phyloP scores from a whole-genome alignment of 2,797 vertebrate genomes.

The Lateolabrax maculatus region DNA sequence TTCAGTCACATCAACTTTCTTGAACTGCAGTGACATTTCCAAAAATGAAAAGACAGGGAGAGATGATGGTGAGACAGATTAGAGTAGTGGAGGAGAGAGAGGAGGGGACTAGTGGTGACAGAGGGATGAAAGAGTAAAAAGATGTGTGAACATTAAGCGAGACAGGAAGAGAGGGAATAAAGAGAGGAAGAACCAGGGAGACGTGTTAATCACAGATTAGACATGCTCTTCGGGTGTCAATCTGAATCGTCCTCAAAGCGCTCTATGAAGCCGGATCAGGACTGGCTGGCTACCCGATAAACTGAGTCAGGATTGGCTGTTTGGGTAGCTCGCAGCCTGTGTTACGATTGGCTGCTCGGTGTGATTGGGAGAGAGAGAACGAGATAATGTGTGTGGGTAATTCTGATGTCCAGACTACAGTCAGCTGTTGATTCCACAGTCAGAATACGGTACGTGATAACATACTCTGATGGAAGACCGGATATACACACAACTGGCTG shows the following conservation, averaged over 20 bases:
- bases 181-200: constrained; percentile 29
- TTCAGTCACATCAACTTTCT: background rate
- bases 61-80: constrained; percentile 13
- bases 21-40: background rate
- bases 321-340: background rate
- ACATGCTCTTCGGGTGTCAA: constrained; percentile 50
- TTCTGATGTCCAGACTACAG: constrained; percentile 48
- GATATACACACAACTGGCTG: constrained; percentile 23
- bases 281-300: constrained; percentile 41
- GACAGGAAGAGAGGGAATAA: constrained; percentile 32
- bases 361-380: constrained; percentile 28
- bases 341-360: constrained; percentile 35
- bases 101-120: constrained; percentile 7
- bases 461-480: constrained; percentile 27
- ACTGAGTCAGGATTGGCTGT: constrained; percentile 51
- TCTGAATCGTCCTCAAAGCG: constrained; percentile 42
- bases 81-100: background rate
- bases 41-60: constrained; percentile 3
- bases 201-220: constrained; percentile 73
- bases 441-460: constrained; percentile 6
- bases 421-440: constrained; percentile 38
- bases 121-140: constrained; percentile 31
- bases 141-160: constrained; percentile 29
- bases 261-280: constrained; percentile 25
- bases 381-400: constrained; percentile 48